Evolutionary conservation across 2,888 invertebrate genomes (phyloP).

Genomic region (Nomada hirtipes): DNA sequence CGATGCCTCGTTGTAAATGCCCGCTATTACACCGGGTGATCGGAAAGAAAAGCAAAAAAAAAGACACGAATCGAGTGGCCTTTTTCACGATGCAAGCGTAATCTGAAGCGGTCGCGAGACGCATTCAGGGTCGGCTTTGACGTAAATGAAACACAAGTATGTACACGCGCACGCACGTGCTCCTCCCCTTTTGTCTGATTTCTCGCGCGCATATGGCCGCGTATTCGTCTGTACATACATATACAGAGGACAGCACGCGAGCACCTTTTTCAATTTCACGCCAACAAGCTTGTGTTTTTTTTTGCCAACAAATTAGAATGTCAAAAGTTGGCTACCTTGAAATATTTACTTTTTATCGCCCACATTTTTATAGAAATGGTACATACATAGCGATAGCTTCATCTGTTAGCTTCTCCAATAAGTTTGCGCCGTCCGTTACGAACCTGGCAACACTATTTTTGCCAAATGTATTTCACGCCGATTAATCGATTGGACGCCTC

Average conservation of each 20-base stretch:
- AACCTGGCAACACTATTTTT: too few species aligned
- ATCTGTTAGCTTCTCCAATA: too few species aligned
- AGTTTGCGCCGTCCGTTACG: too few species aligned
- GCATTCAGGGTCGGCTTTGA: slow-evolving; percentile 83
- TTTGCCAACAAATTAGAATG: slow-evolving; percentile 14
- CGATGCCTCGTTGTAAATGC: neutral
- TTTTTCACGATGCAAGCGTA: slow-evolving; percentile 64
- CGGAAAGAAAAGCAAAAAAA: slow-evolving; percentile 15
- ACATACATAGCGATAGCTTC: too few species aligned
- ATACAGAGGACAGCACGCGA: neutral
- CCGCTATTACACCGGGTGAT: neutral
- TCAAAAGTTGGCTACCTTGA: neutral
- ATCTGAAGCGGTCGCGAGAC: slow-evolving; percentile 67
- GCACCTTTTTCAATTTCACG: neutral
- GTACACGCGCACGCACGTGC: slow-evolving; percentile 38
- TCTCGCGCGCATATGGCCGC: neutral
- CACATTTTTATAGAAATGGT: neutral
- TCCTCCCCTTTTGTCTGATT: slow-evolving; percentile 22
- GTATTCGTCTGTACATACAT: neutral
- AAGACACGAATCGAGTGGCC: slow-evolving; percentile 47
- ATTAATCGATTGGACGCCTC: too few species aligned
- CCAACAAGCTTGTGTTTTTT: neutral
- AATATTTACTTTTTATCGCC: neutral
- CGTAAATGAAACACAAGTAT: slow-evolving; percentile 74
- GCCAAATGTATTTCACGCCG: too few species aligned